These are phyloP conservation scores for Acrobasis consociella DNA, from an alignment of 2,888 invertebrate species.

Conservation along the genomic window DNA sequence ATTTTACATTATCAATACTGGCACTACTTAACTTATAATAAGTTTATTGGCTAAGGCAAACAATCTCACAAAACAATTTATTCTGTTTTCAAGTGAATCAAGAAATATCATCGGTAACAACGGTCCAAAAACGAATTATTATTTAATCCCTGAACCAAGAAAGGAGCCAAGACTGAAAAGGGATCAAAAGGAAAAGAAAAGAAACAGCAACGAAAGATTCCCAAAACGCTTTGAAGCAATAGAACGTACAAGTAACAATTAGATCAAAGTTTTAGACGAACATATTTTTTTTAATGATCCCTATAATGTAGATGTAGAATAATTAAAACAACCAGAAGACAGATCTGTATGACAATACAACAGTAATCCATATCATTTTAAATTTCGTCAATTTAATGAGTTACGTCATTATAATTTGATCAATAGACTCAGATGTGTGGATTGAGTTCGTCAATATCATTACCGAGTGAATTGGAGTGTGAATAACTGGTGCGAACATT, in stretches of 20 bases:
- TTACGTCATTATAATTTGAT: constrained; percentile 6
- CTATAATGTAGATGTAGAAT: neutral
- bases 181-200: constrained; percentile 34
- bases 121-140: constrained; percentile 54
- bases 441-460: constrained; percentile 7
- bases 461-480: constrained; percentile 10
- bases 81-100: constrained; percentile 27
- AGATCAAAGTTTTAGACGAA: constrained; percentile 8
- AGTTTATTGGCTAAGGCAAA: constrained; percentile 18
- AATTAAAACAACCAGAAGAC: neutral
- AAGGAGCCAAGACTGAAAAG: constrained; percentile 39
- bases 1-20: neutral
- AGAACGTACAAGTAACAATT: constrained; percentile 12
- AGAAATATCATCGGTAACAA: constrained; percentile 35
- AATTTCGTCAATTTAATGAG: constrained; percentile 30
- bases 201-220: constrained; percentile 15
- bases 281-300: constrained; percentile 1
- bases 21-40: neutral
- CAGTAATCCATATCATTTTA: constrained; percentile 33
- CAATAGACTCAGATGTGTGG: constrained; percentile 14
- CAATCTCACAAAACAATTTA: constrained; percentile 22
- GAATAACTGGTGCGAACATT: constrained; percentile 38
- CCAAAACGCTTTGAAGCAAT: constrained; percentile 19
- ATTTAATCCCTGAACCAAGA: constrained; percentile 43
- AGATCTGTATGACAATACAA: constrained; percentile 24